A percentile compares a stretch with the other conserved stretches of the same genome.
These are phyloP conservation scores for Chlorospingus semifuscus DNA, from an alignment of 2,797 vertebrate genomes.

Conservation along the genomic window DNA sequence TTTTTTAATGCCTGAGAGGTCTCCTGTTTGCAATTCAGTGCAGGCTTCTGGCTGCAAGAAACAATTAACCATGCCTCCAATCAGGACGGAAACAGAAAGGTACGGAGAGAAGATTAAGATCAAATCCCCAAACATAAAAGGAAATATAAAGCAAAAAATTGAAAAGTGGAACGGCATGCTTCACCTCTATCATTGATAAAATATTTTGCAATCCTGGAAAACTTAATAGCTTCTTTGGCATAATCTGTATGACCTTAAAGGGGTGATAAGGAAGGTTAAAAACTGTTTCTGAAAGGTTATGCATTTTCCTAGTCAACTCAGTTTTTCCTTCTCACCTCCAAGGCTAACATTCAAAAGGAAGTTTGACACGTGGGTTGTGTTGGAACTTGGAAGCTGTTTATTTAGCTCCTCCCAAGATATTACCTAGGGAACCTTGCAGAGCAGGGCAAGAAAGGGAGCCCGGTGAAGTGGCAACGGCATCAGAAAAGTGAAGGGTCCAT, in stretches of 20 bases:
- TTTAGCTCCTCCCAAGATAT: constrained; percentile 49
- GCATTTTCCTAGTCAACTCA: constrained; percentile 30
- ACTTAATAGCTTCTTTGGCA: constrained; percentile 53
- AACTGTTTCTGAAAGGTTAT: constrained; percentile 51
- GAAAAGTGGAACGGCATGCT: constrained; percentile 56
- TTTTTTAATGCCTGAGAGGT: neutral
- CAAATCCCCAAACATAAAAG: constrained; percentile 54
- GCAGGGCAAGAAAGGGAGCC: constrained; percentile 22
- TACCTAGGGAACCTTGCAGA: neutral
- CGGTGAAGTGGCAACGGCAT: neutral
- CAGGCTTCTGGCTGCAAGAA: constrained; percentile 35
- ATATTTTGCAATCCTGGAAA: constrained; percentile 68
- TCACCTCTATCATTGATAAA: constrained; percentile 62
- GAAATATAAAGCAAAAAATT: constrained; percentile 50
- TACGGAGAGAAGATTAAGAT: constrained; percentile 45
- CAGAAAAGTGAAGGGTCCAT: constrained; percentile 8
- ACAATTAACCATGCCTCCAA: constrained; percentile 41
- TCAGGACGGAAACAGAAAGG: constrained; percentile 25
- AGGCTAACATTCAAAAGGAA: constrained; percentile 51
- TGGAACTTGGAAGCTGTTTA: constrained; percentile 53
- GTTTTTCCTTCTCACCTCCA: constrained; percentile 51
- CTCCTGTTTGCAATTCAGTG: neutral
- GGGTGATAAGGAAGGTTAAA: constrained; percentile 63
- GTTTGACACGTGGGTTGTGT: neutral
- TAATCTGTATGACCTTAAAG: constrained; percentile 63